Evolutionary conservation across 2,113 vertebrate genomes (phyloP).

Genomic region (Pedionomus torquatus): DNA sequence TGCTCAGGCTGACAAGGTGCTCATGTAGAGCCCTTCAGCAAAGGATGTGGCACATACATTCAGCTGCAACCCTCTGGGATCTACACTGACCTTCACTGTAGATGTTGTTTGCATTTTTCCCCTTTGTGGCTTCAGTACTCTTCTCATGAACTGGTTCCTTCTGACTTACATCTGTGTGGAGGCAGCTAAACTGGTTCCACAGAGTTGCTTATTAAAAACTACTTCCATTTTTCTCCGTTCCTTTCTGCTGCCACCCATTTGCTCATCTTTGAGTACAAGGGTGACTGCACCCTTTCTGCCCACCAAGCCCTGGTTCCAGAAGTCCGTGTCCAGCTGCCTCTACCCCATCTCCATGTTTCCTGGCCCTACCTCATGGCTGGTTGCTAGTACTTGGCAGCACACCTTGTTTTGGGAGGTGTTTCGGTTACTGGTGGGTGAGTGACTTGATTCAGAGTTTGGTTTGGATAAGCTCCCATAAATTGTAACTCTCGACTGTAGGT

Average conservation of each 20-base stretch:
- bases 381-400: conserved; percentile 44
- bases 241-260: neutral
- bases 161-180: neutral
- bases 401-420: conserved; percentile 55
- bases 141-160: neutral
- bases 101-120: neutral
- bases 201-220: neutral
- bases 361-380: neutral
- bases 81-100: neutral
- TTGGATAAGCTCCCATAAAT: conserved; percentile 52
- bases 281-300: neutral
- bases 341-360: neutral
- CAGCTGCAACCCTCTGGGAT: neutral
- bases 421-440: conserved; percentile 26
- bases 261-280: neutral
- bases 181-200: neutral
- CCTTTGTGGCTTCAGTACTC: neutral
- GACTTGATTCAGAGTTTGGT: conserved; percentile 9
- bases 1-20: neutral
- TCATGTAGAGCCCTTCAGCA: neutral
- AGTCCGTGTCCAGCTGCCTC: neutral
- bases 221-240: neutral
- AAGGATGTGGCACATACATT: neutral
- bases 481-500: conserved; percentile 41
- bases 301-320: neutral